A percentile compares a stretch with the other conserved stretches of the same genome.
These are phyloP conservation scores for Sternarchorhynchus goeldii DNA, from an alignment of 2,797 vertebrate genomes.

Conservation along the genomic window DNA sequence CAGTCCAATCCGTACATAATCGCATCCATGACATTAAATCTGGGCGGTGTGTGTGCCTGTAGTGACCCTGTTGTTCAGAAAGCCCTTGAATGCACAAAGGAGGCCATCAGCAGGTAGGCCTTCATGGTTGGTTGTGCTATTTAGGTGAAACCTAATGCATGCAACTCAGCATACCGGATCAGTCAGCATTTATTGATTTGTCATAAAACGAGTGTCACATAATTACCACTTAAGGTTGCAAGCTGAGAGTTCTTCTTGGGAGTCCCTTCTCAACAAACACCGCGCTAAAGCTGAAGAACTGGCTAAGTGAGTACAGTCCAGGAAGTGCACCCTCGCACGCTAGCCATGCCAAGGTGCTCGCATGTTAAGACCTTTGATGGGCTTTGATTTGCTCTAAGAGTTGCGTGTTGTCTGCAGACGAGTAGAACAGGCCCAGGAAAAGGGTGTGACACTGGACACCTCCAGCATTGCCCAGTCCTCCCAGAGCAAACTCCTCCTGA, in stretches of 20 bases:
- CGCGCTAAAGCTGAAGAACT: constrained; percentile 70
- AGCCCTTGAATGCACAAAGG: constrained; percentile 61
- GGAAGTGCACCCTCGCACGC: not conserved
- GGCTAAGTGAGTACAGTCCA: constrained; percentile 64
- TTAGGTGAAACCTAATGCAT: not conserved
- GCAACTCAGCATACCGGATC: not conserved
- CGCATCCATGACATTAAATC: not conserved
- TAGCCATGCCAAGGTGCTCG: too few relatives aligned
- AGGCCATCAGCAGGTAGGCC: constrained; percentile 67
- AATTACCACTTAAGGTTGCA: constrained; percentile 69
- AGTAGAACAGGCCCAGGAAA: constrained; percentile 65
- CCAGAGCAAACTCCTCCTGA: constrained; percentile 70
- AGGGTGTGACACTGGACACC: constrained; percentile 61
- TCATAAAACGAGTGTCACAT: not conserved
- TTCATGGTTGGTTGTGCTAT: not conserved
- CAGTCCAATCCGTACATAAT: not conserved
- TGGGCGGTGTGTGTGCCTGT: constrained; percentile 30
- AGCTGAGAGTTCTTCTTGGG: constrained; percentile 75
- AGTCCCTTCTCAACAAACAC: constrained; percentile 74
- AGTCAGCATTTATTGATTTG: too few relatives aligned
- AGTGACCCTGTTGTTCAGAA: constrained; percentile 63
- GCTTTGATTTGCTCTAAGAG: not conserved
- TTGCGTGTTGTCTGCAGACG: constrained; percentile 60
- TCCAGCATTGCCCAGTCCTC: constrained; percentile 68
- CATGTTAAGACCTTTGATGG: not conserved